Conservation (phyloP, 2,888 invertebrate genomes). For the Eumerus sabulonum region DNA sequence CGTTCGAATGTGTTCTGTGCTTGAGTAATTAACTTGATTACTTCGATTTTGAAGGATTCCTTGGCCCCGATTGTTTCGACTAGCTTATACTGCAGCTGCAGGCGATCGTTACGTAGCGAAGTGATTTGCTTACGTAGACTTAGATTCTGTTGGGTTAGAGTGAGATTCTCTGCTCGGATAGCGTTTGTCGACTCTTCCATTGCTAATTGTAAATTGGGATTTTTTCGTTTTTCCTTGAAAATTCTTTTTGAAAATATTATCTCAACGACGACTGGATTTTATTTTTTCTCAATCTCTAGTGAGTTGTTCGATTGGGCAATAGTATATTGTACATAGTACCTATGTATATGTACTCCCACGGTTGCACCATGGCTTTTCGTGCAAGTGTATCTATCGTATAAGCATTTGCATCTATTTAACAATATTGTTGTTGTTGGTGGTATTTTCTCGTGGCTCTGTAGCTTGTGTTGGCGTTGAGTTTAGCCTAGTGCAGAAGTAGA, state of each 20-base stretch:
- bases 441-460: slow-evolving; percentile 1
- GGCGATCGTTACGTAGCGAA: slow-evolving; percentile 35
- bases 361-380: not conserved
- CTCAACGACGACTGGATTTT: slow-evolving; percentile 16
- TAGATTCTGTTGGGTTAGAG: slow-evolving; percentile 41
- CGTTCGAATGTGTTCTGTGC: slow-evolving; percentile 57
- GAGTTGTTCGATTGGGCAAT: slow-evolving; percentile 16
- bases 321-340: too few species aligned
- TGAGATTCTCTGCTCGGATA: not conserved
- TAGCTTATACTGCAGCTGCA: slow-evolving; percentile 35
- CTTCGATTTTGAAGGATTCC: slow-evolving; percentile 60
- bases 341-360: slow-evolving; percentile 22
- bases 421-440: slow-evolving; percentile 1
- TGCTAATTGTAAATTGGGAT: slow-evolving; percentile 8
- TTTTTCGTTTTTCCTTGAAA: slow-evolving; percentile 8
- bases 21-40: slow-evolving; percentile 59
- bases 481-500: not conserved
- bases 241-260: not conserved
- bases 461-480: slow-evolving; percentile 30
- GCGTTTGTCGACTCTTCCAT: slow-evolving; percentile 12
- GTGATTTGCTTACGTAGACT: slow-evolving; percentile 35
- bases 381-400: too few species aligned
- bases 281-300: not conserved
- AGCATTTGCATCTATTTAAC: not conserved
- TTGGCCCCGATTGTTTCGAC: slow-evolving; percentile 47